These are phyloP conservation scores for Amblyopsis rosae DNA, from an alignment of 2,113 vertebrate species.

Conservation along the genomic window DNA sequence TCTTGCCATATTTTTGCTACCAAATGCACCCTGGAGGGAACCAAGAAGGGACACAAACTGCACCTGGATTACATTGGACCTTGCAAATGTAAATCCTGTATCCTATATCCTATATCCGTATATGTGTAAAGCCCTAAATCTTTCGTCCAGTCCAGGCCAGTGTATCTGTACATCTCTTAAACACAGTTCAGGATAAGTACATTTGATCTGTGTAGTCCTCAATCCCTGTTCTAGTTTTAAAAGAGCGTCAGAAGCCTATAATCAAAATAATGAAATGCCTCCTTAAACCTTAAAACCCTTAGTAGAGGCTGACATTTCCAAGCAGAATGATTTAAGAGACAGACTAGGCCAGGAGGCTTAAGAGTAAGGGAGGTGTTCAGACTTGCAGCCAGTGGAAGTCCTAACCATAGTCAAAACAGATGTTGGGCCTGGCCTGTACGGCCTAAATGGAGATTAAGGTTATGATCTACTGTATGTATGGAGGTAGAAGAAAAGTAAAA, in stretches of 20 bases:
- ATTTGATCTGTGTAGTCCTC: too few relatives aligned
- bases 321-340: too few relatives aligned
- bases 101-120: neutral
- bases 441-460: constrained; percentile 61
- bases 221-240: too few relatives aligned
- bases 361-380: constrained; percentile 26
- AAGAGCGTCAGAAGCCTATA: too few relatives aligned
- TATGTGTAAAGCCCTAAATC: too few relatives aligned
- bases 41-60: constrained; percentile 99
- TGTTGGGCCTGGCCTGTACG: constrained; percentile 42
- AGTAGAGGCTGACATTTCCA: too few relatives aligned
- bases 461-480: neutral
- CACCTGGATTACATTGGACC: constrained; percentile 98
- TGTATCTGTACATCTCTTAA: too few relatives aligned
- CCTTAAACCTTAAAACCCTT: too few relatives aligned
- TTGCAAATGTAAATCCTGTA: constrained; percentile 89
- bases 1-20: constrained; percentile 98
- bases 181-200: too few relatives aligned
- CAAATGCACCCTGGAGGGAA: constrained; percentile 97
- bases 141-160: too few relatives aligned
- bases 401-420: neutral
- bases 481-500: neutral
- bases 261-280: too few relatives aligned
- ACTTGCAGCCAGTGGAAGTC: constrained; percentile 28
- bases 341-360: constrained; percentile 5